Evolutionary conservation across 2,113 vertebrate species (phyloP).

Genomic region (Neodontobutis hainanensis): DNA sequence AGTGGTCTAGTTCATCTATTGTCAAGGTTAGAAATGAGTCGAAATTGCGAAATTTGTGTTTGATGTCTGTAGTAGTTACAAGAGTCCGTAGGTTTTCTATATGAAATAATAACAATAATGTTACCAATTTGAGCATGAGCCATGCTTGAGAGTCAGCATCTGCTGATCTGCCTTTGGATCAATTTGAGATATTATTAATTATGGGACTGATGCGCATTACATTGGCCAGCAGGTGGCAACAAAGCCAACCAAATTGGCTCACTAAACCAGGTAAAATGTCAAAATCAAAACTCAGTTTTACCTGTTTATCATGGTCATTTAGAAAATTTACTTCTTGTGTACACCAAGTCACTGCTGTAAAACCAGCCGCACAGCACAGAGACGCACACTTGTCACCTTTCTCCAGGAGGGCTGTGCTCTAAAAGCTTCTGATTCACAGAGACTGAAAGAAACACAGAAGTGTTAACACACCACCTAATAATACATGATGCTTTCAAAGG

Average conservation of each 20-base stretch:
- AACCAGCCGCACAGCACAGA: slow-evolving; percentile 12
- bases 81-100: too few relatives aligned
- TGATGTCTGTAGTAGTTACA: too few relatives aligned
- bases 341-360: slow-evolving; percentile 31
- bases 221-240: slow-evolving; percentile 62
- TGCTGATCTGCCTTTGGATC: too few relatives aligned
- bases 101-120: too few relatives aligned
- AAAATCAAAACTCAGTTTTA: too few relatives aligned
- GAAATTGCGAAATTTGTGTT: too few relatives aligned
- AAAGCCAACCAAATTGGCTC: slow-evolving; percentile 23
- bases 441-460: slow-evolving; percentile 49
- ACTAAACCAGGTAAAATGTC: neutral
- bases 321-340: neutral
- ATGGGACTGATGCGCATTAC: neutral
- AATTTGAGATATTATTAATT: too few relatives aligned
- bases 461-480: slow-evolving; percentile 62
- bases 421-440: slow-evolving; percentile 48
- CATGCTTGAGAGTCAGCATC: too few relatives aligned
- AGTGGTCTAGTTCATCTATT: too few relatives aligned
- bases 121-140: too few relatives aligned
- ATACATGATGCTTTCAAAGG: slow-evolving; percentile 60
- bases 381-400: slow-evolving; percentile 11
- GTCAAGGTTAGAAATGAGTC: too few relatives aligned
- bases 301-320: too few relatives aligned
- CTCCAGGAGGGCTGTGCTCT: slow-evolving; percentile 18